Conservation (phyloP, 2,113 vertebrate genomes). For the Colaptes auratus region DNA sequence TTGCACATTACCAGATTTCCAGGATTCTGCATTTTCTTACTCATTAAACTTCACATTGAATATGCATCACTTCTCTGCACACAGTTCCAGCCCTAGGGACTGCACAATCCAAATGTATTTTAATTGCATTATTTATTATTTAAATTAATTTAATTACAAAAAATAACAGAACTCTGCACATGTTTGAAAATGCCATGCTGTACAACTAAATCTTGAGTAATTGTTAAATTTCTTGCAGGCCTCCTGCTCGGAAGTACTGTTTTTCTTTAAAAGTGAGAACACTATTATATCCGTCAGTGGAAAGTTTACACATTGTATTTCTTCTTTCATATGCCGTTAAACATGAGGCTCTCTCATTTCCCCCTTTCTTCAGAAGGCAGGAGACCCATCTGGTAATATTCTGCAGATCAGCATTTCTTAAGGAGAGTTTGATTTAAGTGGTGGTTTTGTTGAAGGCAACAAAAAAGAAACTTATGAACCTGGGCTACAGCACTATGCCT, state of each 20-base stretch:
- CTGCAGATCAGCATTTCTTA: constrained; percentile 72
- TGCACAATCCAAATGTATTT: constrained; percentile 48
- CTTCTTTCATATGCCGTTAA: constrained; percentile 69
- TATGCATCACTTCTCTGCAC: constrained; percentile 27
- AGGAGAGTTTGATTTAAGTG: constrained; percentile 65
- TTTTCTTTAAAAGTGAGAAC: constrained; percentile 76
- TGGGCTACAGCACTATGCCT: constrained; percentile 14
- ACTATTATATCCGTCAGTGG: constrained; percentile 71
- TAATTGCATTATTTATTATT: constrained; percentile 66
- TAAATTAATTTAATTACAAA: constrained; percentile 73
- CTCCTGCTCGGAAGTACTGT: constrained; percentile 70
- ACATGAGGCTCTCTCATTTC: constrained; percentile 74
- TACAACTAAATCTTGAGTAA: constrained; percentile 52
- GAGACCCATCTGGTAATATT: constrained; percentile 73
- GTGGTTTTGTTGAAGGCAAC: constrained; percentile 65
- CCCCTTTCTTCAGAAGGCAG: constrained; percentile 68
- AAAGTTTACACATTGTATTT: constrained; percentile 74
- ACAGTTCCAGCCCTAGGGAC: constrained; percentile 31
- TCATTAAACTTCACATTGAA: constrained; percentile 58
- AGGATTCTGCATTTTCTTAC: constrained; percentile 40
- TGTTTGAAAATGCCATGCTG: constrained; percentile 46
- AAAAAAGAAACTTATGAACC: constrained; percentile 55
- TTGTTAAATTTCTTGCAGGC: constrained; percentile 70
- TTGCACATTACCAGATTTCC: constrained; percentile 48
- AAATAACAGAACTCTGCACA: constrained; percentile 60